Evolutionary conservation across 2,113 vertebrate species (phyloP).

Genomic region (Falcunculus frontatus): DNA sequence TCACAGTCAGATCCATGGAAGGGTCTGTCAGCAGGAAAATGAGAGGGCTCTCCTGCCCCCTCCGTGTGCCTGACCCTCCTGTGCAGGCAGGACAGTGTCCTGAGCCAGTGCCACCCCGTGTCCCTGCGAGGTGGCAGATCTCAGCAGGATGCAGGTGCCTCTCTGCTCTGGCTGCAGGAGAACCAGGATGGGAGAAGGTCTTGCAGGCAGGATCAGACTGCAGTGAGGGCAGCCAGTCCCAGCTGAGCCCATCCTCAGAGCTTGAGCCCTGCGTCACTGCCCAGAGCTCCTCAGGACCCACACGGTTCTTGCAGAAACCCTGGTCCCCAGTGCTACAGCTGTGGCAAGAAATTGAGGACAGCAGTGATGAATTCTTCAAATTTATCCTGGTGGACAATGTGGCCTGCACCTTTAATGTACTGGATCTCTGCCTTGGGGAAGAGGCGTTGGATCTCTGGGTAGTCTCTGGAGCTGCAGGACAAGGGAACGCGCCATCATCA

Average conservation of each 20-base stretch:
- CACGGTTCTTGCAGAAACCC: neutral
- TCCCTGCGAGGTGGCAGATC: neutral
- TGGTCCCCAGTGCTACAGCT: neutral
- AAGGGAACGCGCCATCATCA: neutral
- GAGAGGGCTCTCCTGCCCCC: neutral
- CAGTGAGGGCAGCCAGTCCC: neutral
- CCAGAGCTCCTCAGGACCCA: neutral
- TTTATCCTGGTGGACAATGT: slow-evolving; percentile 91
- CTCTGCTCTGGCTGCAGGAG: neutral
- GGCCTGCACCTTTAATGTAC: slow-evolving; percentile 84
- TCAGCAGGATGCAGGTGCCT: neutral
- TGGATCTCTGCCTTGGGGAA: slow-evolving; percentile 84
- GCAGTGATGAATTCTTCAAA: slow-evolving; percentile 86
- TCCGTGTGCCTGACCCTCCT: accelerated
- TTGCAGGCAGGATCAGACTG: neutral
- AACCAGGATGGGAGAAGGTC: neutral
- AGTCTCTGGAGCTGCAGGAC: slow-evolving; percentile 77
- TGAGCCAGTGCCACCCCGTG: accelerated
- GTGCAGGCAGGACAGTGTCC: neutral
- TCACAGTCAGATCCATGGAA: neutral
- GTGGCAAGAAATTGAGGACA: slow-evolving; percentile 79
- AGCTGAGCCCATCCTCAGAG: neutral
- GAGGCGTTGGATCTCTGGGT: slow-evolving; percentile 84
- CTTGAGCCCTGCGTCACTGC: neutral
- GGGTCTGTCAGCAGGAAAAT: neutral